Evolutionary conservation across 2,888 invertebrate genomes (phyloP), one percentile per base, ranked within the genome.

Genomic region (Silvanus unidentatus): DNA sequence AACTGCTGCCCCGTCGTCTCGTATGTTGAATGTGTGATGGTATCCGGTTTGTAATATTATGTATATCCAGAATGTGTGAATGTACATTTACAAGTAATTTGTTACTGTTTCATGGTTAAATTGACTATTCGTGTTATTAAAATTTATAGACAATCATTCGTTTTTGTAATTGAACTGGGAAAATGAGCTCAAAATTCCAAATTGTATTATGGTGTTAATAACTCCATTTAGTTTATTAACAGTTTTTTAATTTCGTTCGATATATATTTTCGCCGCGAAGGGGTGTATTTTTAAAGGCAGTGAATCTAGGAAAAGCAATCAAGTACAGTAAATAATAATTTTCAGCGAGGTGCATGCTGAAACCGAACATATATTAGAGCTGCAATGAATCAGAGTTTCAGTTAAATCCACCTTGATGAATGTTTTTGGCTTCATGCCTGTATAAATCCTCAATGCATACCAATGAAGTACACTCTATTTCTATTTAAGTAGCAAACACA

Each of bases 381-480:
- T 62, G 71, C 70, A 71, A 72, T 72, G 71, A 71, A 72, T 72
- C 71, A 71, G 70, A 71, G 71, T 71, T 71, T 71, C 71, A 71
- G 71, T 68, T 70, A 72, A 72, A 72, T 72, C 72, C 72, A 72
- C 72, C 70, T 72, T 72, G 72, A 72, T 72, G 72, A 72, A 72
- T 72, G 72, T 71, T 72, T 72, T 72, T 72, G 72, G 71, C 71
- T 71, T 69, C 70, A 69, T 70, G 72, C 72, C 71, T 71, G 70
- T 70, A 72, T 72, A 72, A 72, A 72, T 72, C 72, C 72, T 71
- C 72, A 72, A 72, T 72, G 72, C 72, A 72, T 72, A 72, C 71
- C 71, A 72, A 72, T 72, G 72, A 72, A 72, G 72, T 71, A 66
- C 64, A 63, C 66, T 66, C 68, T 55, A 57, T 66, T 61, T 62